These are phyloP conservation scores for Petaurus breviceps DNA, from an alignment of 2,113 vertebrate species.

Conservation along the genomic window DNA sequence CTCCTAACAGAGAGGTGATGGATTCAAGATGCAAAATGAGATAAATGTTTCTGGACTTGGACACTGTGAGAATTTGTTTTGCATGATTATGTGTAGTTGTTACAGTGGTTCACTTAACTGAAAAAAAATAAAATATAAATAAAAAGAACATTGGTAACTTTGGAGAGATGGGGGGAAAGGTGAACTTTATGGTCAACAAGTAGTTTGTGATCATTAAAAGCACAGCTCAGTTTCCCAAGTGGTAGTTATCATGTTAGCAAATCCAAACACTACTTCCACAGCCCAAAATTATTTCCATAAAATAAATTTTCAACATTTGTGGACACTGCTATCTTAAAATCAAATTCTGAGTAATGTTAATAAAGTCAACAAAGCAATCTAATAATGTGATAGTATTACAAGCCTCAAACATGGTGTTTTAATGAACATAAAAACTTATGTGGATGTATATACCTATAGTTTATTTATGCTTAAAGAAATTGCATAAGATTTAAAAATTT, in stretches of 20 bases:
- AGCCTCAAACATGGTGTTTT: too few relatives aligned
- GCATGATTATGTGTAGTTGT: neutral
- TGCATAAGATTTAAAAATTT: neutral
- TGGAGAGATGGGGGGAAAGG: neutral
- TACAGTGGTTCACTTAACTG: neutral
- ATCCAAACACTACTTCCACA: neutral
- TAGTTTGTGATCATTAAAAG: neutral
- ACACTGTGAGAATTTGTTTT: neutral
- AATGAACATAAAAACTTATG: too few relatives aligned
- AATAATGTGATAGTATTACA: neutral
- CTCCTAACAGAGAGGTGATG: neutral
- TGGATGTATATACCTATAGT: too few relatives aligned
- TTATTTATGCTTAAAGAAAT: neutral
- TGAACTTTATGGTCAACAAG: neutral
- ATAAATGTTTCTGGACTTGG: neutral
- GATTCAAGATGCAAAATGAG: neutral
- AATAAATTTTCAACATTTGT: neutral
- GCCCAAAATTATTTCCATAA: neutral
- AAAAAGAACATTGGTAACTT: neutral
- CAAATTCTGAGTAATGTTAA: neutral
- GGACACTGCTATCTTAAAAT: neutral
- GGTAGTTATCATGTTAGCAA: neutral
- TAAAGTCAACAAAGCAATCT: neutral
- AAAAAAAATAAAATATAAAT: neutral
- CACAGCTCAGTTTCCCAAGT: neutral